Conservation (phyloP, 2,113 vertebrate genomes). For the Indri indri region DNA sequence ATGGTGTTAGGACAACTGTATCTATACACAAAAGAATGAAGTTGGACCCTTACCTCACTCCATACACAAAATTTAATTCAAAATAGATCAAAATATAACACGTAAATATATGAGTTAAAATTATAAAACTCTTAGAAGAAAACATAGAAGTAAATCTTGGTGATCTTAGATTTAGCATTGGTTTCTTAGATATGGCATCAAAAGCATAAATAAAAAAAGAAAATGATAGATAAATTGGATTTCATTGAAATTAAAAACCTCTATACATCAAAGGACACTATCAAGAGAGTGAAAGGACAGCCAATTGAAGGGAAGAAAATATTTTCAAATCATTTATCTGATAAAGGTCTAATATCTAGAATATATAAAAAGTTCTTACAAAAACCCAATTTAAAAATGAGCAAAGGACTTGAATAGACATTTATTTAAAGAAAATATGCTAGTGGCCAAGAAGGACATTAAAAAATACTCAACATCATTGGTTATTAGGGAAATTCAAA, state of each 20-base stretch:
- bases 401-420: background rate
- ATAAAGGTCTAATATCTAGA: background rate
- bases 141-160: background rate
- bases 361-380: background rate
- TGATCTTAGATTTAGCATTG: background rate
- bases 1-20: background rate
- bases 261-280: background rate
- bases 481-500: background rate
- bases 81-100: background rate
- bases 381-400: background rate
- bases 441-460: background rate
- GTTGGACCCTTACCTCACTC: background rate
- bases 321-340: background rate
- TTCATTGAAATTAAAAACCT: background rate
- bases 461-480: background rate
- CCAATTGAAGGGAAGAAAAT: background rate
- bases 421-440: background rate
- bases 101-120: background rate
- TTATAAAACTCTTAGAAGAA: background rate
- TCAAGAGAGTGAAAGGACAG: background rate
- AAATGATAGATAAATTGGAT: background rate
- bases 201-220: background rate
- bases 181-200: background rate
- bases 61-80: background rate
- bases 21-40: background rate